Base-by-base conservation (phyloP, 2,113 vertebrate species). In the Petromus typicus region DNA sequence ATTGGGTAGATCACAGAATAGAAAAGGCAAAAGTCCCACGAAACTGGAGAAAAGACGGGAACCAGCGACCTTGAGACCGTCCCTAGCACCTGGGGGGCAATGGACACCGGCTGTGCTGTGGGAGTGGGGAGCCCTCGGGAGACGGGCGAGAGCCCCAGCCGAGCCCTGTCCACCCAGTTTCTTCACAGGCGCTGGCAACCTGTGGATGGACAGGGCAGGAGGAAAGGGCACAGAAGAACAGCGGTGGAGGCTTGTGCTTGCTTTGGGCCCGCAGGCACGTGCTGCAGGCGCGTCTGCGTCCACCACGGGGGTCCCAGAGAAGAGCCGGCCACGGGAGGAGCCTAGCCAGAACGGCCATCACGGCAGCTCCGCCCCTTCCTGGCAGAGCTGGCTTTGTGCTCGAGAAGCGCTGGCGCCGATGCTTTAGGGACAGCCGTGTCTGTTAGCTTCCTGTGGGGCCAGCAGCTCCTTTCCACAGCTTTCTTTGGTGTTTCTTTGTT, bases 1-100 rank as follows among this genome's bases (percentile, higher is more conserved):
- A 75, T 97, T 91, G 97, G 97, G 92, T 95, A 85, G 96, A 96
- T 84, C 91, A 96, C 83, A 54, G 89, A 92, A 97, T 97, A 98
- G 95, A 98, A 98, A 98, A 99, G 92, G 87, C 83, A 95, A 94
- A 96, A 95, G 95, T 93, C 97, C 73, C 11, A 2, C 48, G 7
- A 78, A 71, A 89, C 95, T 93, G 69, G 57, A 92, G 83, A 59
- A 76, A 75, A 89, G 83, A 96, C 13, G 64, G 93, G 43, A 90
- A 83, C 83, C 80, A 22, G 27, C 5, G 1, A 67, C 76, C 80
- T 34, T 32, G 76, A 64, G 86, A 69, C 69, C 81, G 69, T 90
- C 89, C 95, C 86, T 96, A 97, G 96, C 95, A 97, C 96, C 96
- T 97, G 88, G 94, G 95, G 94, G 93, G 86, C 89, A 8, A 71